Conservation (phyloP, 1,140 invertebrate genomes). For the Eriocheir sinensis region DNA sequence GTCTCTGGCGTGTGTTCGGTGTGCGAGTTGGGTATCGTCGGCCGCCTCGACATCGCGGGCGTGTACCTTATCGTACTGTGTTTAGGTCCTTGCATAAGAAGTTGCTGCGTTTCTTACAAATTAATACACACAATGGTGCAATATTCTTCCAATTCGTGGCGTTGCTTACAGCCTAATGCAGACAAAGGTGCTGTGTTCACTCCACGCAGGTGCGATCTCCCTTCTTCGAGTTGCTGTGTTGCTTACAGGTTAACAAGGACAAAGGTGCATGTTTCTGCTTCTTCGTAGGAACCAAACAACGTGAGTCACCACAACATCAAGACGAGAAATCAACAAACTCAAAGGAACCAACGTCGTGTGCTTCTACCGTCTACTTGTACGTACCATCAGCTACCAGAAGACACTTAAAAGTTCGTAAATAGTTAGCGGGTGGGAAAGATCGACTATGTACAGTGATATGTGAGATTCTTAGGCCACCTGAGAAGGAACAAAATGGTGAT, state of each 20-base stretch:
- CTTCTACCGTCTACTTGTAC: background rate
- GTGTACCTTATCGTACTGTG: conserved; percentile 3
- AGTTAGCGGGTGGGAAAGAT: background rate
- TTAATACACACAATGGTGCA: background rate
- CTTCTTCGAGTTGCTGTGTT: background rate
- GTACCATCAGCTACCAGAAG: conserved; percentile 3
- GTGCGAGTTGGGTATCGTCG: background rate
- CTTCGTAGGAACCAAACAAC: conserved; percentile 15
- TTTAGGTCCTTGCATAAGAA: conserved; percentile 16
- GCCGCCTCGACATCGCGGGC: conserved; percentile 8
- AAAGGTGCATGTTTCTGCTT: background rate
- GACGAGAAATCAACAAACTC: conserved; percentile 5
- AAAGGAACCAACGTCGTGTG: conserved; percentile 14
- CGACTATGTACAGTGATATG: conserved; percentile 2
- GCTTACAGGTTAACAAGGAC: background rate
- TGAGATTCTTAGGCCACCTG: background rate
- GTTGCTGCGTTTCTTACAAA: background rate
- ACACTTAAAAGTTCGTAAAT: background rate
- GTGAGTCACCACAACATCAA: conserved; percentile 13
- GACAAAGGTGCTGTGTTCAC: too few species aligned
- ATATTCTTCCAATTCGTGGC: background rate
- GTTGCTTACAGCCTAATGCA: too few species aligned
- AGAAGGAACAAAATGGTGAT: conserved; percentile 2
- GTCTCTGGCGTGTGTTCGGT: background rate
- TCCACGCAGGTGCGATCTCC: too few species aligned